Conservation (phyloP, 2,797 vertebrate species). For the Microctenopoma lineatum region DNA sequence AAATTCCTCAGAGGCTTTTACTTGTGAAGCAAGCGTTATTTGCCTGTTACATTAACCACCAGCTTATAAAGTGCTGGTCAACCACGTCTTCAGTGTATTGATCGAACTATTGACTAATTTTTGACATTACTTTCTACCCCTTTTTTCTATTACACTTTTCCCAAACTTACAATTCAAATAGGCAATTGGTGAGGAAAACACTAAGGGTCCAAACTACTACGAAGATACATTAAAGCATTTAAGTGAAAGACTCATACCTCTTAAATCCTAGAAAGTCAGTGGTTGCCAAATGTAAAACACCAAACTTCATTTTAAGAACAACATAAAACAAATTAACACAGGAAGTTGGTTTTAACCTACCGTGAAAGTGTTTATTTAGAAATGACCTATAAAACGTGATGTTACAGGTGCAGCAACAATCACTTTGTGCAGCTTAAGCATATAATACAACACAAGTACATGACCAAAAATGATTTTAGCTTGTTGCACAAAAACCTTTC, state of each 20-base stretch:
- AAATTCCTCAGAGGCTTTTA: not conserved
- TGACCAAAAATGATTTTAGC: not conserved
- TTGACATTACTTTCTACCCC: no score
- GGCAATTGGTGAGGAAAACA: slow-evolving; percentile 10
- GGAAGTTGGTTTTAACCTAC: not conserved
- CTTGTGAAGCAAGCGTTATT: not conserved
- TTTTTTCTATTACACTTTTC: not conserved
- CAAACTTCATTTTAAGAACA: no score
- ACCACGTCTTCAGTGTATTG: not conserved
- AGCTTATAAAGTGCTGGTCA: not conserved
- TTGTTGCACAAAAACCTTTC: slow-evolving; percentile 4
- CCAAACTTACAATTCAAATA: not conserved
- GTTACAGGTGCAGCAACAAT: not conserved
- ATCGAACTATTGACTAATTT: no score
- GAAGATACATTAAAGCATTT: no score
- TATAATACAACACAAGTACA: slow-evolving; percentile 48
- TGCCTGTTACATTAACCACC: not conserved
- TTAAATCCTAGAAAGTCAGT: no score
- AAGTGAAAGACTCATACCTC: no score
- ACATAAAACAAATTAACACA: not conserved
- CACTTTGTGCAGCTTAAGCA: not conserved
- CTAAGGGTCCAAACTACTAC: not conserved
- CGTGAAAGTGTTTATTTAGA: not conserved
- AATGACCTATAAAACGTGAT: not conserved
- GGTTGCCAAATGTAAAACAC: no score